Conservation (phyloP, 2,113 vertebrate genomes). For the Manacus vitellinus region DNA sequence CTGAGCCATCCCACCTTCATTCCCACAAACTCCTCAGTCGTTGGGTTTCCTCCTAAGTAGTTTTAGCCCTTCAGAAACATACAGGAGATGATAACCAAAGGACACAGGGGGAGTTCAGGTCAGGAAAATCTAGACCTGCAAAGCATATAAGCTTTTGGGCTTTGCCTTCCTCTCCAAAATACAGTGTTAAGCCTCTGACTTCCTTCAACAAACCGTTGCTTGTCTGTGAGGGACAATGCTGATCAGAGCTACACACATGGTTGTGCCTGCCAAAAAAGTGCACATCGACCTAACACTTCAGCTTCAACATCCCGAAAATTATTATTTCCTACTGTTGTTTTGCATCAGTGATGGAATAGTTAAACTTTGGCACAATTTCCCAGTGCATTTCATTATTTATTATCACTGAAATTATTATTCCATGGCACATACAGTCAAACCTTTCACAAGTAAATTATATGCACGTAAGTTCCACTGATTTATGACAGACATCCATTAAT, state of each 20-base stretch:
- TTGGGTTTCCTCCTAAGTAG: background rate
- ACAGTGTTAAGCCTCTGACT: background rate
- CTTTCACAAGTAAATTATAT: conserved; percentile 7
- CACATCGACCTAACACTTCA: background rate
- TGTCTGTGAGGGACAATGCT: background rate
- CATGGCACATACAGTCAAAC: background rate
- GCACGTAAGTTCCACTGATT: background rate
- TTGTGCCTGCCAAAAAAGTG: accelerated
- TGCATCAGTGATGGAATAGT: background rate
- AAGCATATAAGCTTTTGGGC: accelerated
- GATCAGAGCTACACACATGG: accelerated
- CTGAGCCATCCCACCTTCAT: background rate
- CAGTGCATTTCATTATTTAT: background rate
- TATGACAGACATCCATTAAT: background rate
- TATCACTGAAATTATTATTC: background rate
- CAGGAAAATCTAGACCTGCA: background rate
- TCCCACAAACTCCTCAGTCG: accelerated
- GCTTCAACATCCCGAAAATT: background rate
- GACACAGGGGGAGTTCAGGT: accelerated
- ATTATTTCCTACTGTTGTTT: background rate
- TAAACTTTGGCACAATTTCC: background rate
- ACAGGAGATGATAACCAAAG: background rate
- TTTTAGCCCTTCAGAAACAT: background rate
- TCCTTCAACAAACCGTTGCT: background rate
- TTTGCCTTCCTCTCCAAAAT: background rate